Evolutionary conservation across 2,113 vertebrate species (phyloP).

Genomic region (Crotophaga sulcirostris): DNA sequence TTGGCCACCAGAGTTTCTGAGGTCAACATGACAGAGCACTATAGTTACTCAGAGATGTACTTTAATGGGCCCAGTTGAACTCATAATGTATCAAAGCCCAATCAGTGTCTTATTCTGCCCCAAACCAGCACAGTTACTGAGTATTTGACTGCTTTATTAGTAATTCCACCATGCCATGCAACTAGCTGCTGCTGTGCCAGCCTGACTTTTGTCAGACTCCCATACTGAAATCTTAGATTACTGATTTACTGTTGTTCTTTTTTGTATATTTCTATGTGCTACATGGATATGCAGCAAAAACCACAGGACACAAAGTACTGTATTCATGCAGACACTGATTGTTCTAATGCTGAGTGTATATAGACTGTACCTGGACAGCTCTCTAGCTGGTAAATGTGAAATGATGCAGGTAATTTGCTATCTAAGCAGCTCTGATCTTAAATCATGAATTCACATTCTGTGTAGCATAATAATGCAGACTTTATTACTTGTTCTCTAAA

Average conservation of each 20-base stretch:
- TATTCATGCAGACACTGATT: not conserved
- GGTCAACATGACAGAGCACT: not conserved
- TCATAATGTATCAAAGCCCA: not conserved
- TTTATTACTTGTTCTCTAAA: constrained; percentile 59
- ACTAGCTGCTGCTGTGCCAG: constrained; percentile 9
- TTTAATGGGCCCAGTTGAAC: not conserved
- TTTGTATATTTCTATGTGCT: not conserved
- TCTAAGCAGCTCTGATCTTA: constrained; percentile 60
- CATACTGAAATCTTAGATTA: not conserved
- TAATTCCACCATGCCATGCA: not conserved
- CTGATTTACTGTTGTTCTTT: constrained; percentile 8
- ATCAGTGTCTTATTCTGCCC: not conserved
- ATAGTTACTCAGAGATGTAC: not conserved
- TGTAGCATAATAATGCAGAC: constrained; percentile 42
- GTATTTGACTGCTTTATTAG: not conserved
- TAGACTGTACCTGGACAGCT: constrained; percentile 54
- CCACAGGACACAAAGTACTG: not conserved
- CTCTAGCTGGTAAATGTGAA: constrained; percentile 54
- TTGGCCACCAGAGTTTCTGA: not conserved
- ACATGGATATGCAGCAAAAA: constrained; percentile 38
- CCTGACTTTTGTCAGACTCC: not conserved
- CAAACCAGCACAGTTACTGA: not conserved
- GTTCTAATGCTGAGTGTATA: constrained; percentile 23
- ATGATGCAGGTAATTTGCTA: constrained; percentile 67
- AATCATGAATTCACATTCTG: constrained; percentile 52